Base-by-base conservation (phyloP, 1,140 invertebrate species). In the Panagrolaimus sp. region DNA sequence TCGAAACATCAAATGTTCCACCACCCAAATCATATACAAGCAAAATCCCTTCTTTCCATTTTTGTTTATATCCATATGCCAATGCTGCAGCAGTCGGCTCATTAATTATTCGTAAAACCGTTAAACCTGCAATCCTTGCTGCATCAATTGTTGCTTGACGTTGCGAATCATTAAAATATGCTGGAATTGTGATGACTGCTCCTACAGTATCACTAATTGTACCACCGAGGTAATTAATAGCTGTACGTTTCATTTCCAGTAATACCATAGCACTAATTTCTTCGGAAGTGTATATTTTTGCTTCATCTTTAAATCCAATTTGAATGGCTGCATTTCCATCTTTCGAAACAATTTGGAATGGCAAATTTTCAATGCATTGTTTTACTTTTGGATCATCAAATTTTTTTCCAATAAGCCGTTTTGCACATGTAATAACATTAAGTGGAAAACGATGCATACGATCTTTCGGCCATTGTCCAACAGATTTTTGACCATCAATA, bases 31-130 rank as follows among this genome's bases (percentile, higher is more conserved):
- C 83, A 75, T 85, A 87, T 4, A 85, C 84, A 14, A 85, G 71
- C 51, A 85, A 83, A 14, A 16, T 43, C 1, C 11, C 23, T 16
- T 66, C 65, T 8, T 65, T 91, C 0, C 4, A 83, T 72, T 91
- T 90, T 80, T 91, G 91, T 76, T 91, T 90, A 9, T 91, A 83
- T 9, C 90, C 91, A 77, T 92, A 91, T 38, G 90, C 90, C 9
- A 92, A 81, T 14, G 90, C 90, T 0, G 91, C 90, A 9, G 90
- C 90, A 1, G 90, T 91, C 0, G 89, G 89, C 88, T 81, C 90
- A 71, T 86, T 87, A 72, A 92, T 91, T 69, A 92, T 91, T 73
- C 90, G 85, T 14, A 51, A 88, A 87, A 84, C 83, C 68, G 85
- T 85, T 23, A 84, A 66, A 61, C 83, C 84, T 51, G 84, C 75